Conservation (phyloP, 2,888 invertebrate genomes). For the Toxonevra muliebris region DNA sequence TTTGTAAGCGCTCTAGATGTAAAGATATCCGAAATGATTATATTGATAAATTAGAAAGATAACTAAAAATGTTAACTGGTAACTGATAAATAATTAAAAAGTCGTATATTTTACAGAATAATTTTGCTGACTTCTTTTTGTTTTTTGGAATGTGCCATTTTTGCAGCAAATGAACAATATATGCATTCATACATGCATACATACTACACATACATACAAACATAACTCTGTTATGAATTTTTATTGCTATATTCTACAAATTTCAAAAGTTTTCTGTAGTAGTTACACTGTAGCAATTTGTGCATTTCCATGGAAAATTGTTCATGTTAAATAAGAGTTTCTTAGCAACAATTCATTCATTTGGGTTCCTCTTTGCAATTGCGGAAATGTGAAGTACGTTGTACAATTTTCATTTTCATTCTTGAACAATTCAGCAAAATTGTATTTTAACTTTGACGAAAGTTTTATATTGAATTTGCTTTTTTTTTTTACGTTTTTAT, state of each 20-base stretch:
- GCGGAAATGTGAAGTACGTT: not conserved
- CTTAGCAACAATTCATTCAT: constrained; percentile 52
- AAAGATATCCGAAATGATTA: too few relatives aligned
- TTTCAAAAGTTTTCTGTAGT: too few relatives aligned
- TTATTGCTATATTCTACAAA: not conserved
- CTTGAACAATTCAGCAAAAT: constrained; percentile 16
- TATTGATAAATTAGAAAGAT: too few relatives aligned
- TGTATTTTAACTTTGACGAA: constrained; percentile 28
- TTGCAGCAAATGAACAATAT: too few relatives aligned
- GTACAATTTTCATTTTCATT: constrained; percentile 20
- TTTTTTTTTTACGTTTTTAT: constrained; percentile 27
- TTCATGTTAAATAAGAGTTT: constrained; percentile 43
- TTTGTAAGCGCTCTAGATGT: too few relatives aligned
- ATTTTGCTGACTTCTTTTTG: too few relatives aligned
- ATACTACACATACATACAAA: not conserved
- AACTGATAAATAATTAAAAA: too few relatives aligned
- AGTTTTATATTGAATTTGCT: constrained; percentile 27
- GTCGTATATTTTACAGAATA: too few relatives aligned
- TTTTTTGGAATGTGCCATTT: too few relatives aligned
- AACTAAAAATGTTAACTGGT: too few relatives aligned
- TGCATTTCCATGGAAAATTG: not conserved
- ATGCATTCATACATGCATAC: too few relatives aligned
- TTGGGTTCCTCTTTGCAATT: constrained; percentile 7
- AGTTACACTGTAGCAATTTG: not conserved
- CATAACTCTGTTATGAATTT: not conserved